Evolutionary conservation across 2,797 vertebrate genomes (phyloP), one percentile per base, ranked within the genome.

Genomic region (Platalea minor): DNA sequence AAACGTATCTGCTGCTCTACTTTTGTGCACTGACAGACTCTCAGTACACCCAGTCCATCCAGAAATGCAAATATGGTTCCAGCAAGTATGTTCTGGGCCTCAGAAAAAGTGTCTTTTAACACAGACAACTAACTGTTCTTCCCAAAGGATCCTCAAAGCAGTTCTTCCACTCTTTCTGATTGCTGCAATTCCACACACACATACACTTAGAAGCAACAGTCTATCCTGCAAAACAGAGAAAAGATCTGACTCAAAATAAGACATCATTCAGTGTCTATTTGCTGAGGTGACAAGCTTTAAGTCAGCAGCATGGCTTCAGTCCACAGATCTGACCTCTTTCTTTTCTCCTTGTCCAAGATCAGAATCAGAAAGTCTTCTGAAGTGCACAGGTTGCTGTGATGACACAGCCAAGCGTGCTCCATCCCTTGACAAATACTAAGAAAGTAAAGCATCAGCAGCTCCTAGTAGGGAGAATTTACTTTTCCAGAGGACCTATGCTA

Each of bases 1-100:
- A 60, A 83, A 4, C 0, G 0, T 17, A 33, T 24, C 61, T 61
- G 15, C 29, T 57, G 14, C 24, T 33, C 17, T 37, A 1, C 12
- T 76, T 89, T 17, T 80, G 63, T 46, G 39, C 18, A 29, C 60
- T 50, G 57, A 39, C 10, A 83, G 69, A 37, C 35, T 69, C 67
- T 29, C 46, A 37, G 63, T 8, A 45, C 16, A 64, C 26, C 10
- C 31, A 65, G 26, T 46, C 56, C 79, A 60, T 5, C 14, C 50
- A 79, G 59, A 75, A 73, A 89, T 20, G 21, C 23, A n/a, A 3
- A 21, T 3, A 39, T 1, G 9, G 17, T 7, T 88, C 45, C 72
- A 73, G 11, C 16, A 68, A 72, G 17, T 7, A 53, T 2, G 15
- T 6, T 18, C 41, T 64, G 26, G 45, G 41, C 54, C 50, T 67